phyloP scores from a whole-genome alignment of 2,113 vertebrate genomes.

The Pygathrix nemaeus region DNA sequence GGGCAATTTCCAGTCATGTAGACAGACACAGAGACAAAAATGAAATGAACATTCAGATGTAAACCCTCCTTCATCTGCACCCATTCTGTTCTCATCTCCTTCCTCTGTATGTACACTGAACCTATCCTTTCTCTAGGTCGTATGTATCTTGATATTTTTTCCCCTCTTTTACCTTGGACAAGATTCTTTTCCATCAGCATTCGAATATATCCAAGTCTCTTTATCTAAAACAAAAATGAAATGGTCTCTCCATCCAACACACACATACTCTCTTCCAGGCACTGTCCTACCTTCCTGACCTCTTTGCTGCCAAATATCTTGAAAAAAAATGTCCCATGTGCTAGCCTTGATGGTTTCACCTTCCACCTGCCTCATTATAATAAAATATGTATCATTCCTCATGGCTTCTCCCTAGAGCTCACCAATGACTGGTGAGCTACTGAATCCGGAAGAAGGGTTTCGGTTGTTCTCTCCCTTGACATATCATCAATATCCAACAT shows the following conservation, averaged over 20 bases:
- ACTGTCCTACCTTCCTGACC: background rate
- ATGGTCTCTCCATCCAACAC: background rate
- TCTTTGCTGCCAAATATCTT: background rate
- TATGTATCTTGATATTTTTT: background rate
- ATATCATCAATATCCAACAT: background rate
- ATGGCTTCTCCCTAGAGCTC: background rate
- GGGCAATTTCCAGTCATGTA: background rate
- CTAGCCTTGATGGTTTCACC: background rate
- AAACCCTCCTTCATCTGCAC: background rate
- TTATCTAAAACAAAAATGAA: background rate
- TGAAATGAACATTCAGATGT: fast-evolving
- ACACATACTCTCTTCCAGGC: background rate
- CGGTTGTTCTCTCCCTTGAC: background rate
- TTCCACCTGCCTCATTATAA: background rate
- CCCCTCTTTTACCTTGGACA: background rate
- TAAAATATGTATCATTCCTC: no score
- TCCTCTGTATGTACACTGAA: background rate
- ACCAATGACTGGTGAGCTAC: background rate
- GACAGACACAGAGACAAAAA: background rate
- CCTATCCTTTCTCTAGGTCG: background rate
- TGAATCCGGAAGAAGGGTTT: background rate
- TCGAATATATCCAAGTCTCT: background rate
- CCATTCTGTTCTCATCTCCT: background rate
- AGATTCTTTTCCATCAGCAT: background rate
- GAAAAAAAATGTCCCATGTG: background rate